Conservation (phyloP, 2,797 vertebrate genomes). For the Sphenodon punctatus region DNA sequence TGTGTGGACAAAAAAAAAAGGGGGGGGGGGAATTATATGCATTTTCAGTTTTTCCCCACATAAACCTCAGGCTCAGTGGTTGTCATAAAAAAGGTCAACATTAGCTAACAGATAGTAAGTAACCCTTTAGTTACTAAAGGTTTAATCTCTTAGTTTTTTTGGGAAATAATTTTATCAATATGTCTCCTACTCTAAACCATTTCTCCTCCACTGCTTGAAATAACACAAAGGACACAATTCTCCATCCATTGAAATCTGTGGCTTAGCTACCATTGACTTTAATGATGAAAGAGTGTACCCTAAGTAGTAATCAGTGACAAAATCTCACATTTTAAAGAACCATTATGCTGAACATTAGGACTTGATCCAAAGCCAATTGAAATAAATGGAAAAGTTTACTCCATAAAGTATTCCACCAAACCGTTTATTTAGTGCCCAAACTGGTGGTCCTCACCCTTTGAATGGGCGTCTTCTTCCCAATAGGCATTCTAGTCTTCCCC, state of each 20-base stretch:
- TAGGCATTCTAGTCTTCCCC: background rate
- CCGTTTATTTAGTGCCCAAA: too few relatives aligned
- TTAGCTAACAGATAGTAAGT: constrained; percentile 11
- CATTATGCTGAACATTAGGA: background rate
- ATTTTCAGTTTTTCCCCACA: background rate
- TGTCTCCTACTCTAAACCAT: background rate
- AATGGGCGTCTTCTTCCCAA: background rate
- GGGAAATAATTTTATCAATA: too few relatives aligned
- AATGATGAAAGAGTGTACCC: too few relatives aligned
- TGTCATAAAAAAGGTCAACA: constrained; percentile 31
- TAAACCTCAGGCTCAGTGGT: constrained; percentile 1
- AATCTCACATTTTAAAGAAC: constrained; percentile 40
- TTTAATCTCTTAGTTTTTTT: too few relatives aligned
- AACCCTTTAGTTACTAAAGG: too few relatives aligned
- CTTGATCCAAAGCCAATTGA: background rate
- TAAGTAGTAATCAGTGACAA: constrained; percentile 40
- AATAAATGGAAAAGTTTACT: background rate
- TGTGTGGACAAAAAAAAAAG: constrained; percentile 27
- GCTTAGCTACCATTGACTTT: too few relatives aligned
- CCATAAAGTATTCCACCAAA: too few relatives aligned
- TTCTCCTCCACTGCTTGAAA: too few relatives aligned
- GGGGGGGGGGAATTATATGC: background rate
- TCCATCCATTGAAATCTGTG: too few relatives aligned
- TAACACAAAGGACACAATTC: too few relatives aligned
- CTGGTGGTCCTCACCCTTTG: background rate